Conservation (phyloP, 2,113 vertebrate genomes). For the Ailuropoda melanoleuca region DNA sequence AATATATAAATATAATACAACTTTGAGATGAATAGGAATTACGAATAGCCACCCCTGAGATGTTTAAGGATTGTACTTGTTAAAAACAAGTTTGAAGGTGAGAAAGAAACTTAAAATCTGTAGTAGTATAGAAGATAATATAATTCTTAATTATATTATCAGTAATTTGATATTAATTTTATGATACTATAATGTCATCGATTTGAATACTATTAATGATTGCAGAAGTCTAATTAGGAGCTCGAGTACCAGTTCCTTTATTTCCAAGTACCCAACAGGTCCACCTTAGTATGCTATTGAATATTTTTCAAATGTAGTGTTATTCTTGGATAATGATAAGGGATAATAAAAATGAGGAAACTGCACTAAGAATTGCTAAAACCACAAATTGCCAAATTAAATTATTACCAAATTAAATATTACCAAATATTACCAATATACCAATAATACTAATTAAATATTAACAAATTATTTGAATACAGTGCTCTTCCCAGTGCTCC, state of each 20-base stretch:
- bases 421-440: background rate
- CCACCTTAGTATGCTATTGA: background rate
- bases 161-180: background rate
- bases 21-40: background rate
- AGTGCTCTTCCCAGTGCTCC: background rate
- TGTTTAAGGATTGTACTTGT: background rate
- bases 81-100: background rate
- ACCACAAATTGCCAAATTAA: background rate
- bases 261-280: background rate
- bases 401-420: too few species aligned
- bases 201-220: background rate
- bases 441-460: too few species aligned
- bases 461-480: background rate
- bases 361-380: background rate
- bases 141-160: background rate
- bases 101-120: background rate
- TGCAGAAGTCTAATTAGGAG: background rate
- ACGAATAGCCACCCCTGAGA: background rate
- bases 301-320: background rate
- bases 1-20: background rate
- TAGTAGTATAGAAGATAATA: background rate
- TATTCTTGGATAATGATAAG: background rate
- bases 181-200: background rate
- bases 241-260: background rate
- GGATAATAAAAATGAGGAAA: background rate